Evolutionary conservation across 2,888 invertebrate species (phyloP), one percentile per base, ranked within the genome.

Genomic region (Himalopsyche tibetana): DNA sequence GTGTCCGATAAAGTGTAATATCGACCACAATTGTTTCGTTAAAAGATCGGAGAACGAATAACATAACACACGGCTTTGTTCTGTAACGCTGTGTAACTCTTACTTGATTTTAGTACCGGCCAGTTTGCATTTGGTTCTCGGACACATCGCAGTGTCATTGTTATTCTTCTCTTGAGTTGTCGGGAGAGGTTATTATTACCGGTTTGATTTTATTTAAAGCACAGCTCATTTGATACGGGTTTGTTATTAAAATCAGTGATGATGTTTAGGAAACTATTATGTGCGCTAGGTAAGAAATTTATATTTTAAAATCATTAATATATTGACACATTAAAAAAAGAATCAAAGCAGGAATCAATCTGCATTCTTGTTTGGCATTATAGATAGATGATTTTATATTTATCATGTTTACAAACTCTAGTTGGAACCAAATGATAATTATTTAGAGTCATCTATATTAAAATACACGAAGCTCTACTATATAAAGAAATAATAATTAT

Each of bases 1-100:
- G 56, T 56, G 63, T 28, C 19, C n/a, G 63, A 63, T 63, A 63
- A 19, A 63, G 63, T 63, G 63, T 63, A 63, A 63, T 19, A 63
- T 19, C 12, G 19, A 63, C 63, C 63, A 28, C 63, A 63, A 28
- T n/a, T 28, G 28, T 28, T 63, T 63, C 19, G n/a, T 63, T 2
- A 63, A 63, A 19, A 63, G 19, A 63, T 19, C 63, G 19, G 19
- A 6, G 19, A 28, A 9, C 9, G 63, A 63, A 63, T 63, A 63
- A 19, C 8, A 63, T 63, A 63, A 63, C 28, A 63, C 15, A 51
- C 12, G 3, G 51, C 51, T 51, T 63, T 63, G 28, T 63, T 63
- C 63, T 6, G 63, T 15, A 15, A 51, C 51, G 28, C 63, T 8
- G 8, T 5, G 63, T 63, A 6, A 63, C 15, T 63, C 19, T n/a